Evolutionary conservation across 2,113 vertebrate genomes (phyloP), one percentile per base, ranked within the genome.

Genomic region (Oxyruncus cristatus): DNA sequence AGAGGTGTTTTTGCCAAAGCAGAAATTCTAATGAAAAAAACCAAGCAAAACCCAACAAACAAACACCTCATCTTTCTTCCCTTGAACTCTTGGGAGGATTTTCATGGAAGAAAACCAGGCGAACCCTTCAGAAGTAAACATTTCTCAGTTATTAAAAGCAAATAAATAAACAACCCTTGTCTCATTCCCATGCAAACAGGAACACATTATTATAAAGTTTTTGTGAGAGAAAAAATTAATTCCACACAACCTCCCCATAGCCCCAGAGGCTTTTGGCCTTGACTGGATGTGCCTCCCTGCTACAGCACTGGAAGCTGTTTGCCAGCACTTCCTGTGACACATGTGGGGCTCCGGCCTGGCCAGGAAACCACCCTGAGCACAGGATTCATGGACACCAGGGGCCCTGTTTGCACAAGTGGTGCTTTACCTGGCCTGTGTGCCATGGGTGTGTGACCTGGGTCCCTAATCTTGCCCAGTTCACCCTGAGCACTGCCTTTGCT

Each of bases 131-230:
- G 89, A 91, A 89, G 52, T 37, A 92, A 96, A 92, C 23, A 95
- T 80, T 72, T 82, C 74, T 82, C 87, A 62, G 84, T 91, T 92
- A 95, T 95, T 95, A 95, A 94, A 92, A 91, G 53, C 89, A 95
- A 95, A 94, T 82, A 96, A 92, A 91, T 37, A 97, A 96, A 96
- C 89, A 95, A 14, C 7, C 52, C 76, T 47, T 14, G 19, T 68
- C 4, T 0, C 55, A 71, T 61, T 94, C 74, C 89, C 84, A 58
- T 33, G 66, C 39, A 76, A 89, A 72, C 84, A 85, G 83, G 91
- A 95, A 81, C 61, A 28, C 8, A 74, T 93, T 39, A 81, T 93
- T 74, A 74, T 81, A 92, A 92, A 74, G 81, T 47, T 86, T 88
- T 59, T 74, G 50, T 63, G 73, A 67, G 53, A 86, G 79, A 39